Conservation (phyloP, 35 echinoderm and acorn worm species). For the Acanthaster planci region DNA sequence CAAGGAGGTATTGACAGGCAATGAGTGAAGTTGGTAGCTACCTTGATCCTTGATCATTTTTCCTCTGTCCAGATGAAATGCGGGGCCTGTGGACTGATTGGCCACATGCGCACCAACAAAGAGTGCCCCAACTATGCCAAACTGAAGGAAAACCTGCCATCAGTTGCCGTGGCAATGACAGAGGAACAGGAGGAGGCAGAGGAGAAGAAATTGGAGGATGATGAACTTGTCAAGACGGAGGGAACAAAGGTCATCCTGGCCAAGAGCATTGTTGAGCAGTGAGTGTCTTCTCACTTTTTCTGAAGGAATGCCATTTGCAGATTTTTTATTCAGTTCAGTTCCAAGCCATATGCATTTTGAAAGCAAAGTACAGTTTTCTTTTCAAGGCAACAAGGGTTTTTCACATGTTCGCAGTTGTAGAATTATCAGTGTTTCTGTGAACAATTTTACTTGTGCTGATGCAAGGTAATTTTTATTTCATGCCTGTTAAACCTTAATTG, state of each 20-base stretch:
- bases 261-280: constrained; percentile 86
- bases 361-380: too few species aligned
- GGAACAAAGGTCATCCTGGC: constrained; percentile 94
- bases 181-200: constrained; percentile 91
- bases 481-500: too few species aligned
- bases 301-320: too few species aligned
- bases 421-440: too few species aligned
- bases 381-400: too few species aligned
- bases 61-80: constrained; percentile 81
- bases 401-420: too few species aligned
- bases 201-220: constrained; percentile 77
- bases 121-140: constrained; percentile 95
- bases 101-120: constrained; percentile 95
- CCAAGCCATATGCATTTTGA: too few species aligned
- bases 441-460: too few species aligned
- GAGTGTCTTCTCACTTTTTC: constrained; percentile 54
- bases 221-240: constrained; percentile 94
- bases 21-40: too few species aligned
- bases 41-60: background rate
- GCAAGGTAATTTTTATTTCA: too few species aligned
- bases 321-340: too few species aligned
- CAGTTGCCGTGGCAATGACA: constrained; percentile 84
- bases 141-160: constrained; percentile 56
- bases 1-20: too few species aligned
- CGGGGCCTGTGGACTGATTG: constrained; percentile 89